Evolutionary conservation across 2,113 vertebrate genomes (phyloP).

Genomic region (Corydoras sp.): DNA sequence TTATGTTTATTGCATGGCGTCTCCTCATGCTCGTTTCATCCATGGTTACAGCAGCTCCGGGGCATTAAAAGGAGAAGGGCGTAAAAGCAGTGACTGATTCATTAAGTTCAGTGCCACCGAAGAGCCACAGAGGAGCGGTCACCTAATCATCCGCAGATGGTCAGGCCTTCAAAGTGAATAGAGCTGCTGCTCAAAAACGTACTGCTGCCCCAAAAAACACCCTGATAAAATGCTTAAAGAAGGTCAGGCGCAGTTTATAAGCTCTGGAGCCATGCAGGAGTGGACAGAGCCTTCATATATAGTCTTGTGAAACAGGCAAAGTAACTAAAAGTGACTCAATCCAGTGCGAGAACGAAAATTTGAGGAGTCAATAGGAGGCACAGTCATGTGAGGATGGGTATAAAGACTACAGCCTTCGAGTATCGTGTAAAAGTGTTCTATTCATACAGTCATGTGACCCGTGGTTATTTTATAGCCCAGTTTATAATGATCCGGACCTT

Average conservation of each 20-base stretch:
- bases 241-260: slow-evolving; percentile 24
- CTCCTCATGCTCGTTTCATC: not conserved
- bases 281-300: not conserved
- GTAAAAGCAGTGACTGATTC: slow-evolving; percentile 11
- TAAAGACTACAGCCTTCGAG: too few species aligned
- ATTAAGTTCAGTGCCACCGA: slow-evolving; percentile 21
- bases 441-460: too few species aligned
- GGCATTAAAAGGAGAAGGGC: slow-evolving; percentile 9
- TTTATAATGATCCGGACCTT: too few species aligned
- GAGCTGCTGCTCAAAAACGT: slow-evolving; percentile 37
- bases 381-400: too few species aligned
- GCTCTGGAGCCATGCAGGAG: slow-evolving; percentile 35
- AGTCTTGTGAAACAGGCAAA: not conserved
- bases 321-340: too few species aligned
- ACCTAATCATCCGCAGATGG: slow-evolving; percentile 63
- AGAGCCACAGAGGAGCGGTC: slow-evolving; percentile 38
- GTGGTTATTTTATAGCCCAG: too few species aligned
- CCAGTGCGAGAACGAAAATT: too few species aligned
- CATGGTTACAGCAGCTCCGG: not conserved
- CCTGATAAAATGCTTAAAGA: slow-evolving; percentile 53
- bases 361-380: too few species aligned
- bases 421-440: too few species aligned
- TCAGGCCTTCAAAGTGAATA: slow-evolving; percentile 47
- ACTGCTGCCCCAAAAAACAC: slow-evolving; percentile 55
- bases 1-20: too few species aligned